Evolutionary conservation across 2,888 invertebrate genomes (phyloP).

Genomic region (Drosophila neonasuta): DNA sequence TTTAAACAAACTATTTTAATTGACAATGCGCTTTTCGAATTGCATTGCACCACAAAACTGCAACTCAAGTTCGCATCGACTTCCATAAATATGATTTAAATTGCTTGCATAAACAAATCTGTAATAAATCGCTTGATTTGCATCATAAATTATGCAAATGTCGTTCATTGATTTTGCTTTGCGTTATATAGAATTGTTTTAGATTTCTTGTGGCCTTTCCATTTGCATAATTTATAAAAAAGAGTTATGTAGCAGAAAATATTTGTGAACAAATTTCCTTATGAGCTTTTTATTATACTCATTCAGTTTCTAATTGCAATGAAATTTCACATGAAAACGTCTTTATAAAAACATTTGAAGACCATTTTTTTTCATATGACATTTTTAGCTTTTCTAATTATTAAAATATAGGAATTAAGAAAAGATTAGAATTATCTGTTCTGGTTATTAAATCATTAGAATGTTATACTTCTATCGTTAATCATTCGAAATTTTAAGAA

Average conservation of each 20-base stretch:
- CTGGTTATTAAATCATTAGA: no score
- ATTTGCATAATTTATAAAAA: neutral
- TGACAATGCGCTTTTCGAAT: conserved; percentile 3
- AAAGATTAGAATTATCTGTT: no score
- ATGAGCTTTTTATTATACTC: no score
- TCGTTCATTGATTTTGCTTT: neutral
- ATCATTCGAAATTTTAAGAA: no score
- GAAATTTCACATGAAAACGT: no score
- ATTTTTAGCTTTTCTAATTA: no score
- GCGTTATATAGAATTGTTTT: neutral
- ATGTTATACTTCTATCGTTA: no score
- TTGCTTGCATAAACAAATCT: neutral
- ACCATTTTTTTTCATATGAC: no score
- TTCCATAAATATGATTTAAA: conserved; percentile 1
- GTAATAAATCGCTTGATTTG: neutral
- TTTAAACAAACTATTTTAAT: conserved; percentile 10
- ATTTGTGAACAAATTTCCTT: no score
- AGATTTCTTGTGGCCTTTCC: neutral
- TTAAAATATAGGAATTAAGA: no score
- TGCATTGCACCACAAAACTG: neutral
- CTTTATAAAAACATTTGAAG: no score
- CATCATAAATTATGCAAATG: neutral
- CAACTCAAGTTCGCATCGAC: neutral
- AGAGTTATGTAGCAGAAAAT: neutral
- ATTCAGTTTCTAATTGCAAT: no score